Evolutionary conservation across 1,140 invertebrate genomes (phyloP), one percentile per base, ranked within the genome.

Genomic region (Drosophila oshimai): DNA sequence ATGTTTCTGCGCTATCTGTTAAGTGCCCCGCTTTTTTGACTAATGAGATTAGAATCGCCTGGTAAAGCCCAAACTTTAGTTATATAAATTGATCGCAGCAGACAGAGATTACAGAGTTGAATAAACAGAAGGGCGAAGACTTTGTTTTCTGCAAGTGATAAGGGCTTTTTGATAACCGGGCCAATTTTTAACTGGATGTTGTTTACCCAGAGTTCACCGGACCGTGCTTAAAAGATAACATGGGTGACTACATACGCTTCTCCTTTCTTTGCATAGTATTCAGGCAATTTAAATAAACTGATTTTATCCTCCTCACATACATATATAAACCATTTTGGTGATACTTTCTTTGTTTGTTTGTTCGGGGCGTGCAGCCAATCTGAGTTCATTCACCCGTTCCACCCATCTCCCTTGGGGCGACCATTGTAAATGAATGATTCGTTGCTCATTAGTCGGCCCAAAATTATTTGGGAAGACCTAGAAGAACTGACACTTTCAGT

Each of bases 381-480:
- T 24, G 24, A 28, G 67, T 71, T 45, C 45, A 17, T 71, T 68
- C 22, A 68, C 24, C 41, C 28, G n/a, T 5, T 12, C 13, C 29
- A 4, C 6, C 29, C 9, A 33, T 17, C 24, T 33, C 6, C 7
- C 9, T 10, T 26, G n/a, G n/a, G n/a, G n/a, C 5, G 6, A 10
- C 42, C 24, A 7, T n/a, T 33, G 15, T 31, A 15, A 29, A 33
- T 31, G 10, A 15, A 10, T n/a, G n/a, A 18, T 17, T 24, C 10
- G 9, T 18, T 17, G 58, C 71, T 46, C 46, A 68, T 87, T 69
- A 61, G 4, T 12, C 47, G 58, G 36, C 15, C 61, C 42, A 26
- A 55, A 50, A 62, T 58, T 39, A 75, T 68, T 42, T 37, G 33
- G 36, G 81, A 84, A 80, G 76, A 80, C 81, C 50, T 73, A 84